Evolutionary conservation across 2,113 vertebrate species (phyloP).

Genomic region (Hippotragus niger): DNA sequence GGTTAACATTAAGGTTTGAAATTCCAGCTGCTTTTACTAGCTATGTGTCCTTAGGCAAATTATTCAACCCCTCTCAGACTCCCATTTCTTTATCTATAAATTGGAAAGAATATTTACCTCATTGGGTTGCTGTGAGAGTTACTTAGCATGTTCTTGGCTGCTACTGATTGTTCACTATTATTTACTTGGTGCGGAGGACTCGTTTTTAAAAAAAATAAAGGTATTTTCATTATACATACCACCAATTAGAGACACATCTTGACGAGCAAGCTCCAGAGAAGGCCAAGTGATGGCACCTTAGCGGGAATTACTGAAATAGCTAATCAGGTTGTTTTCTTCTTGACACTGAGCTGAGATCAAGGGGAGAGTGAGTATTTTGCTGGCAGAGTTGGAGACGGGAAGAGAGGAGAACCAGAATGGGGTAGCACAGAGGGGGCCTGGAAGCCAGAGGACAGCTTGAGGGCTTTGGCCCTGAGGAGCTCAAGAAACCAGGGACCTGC

Average conservation of each 20-base stretch:
- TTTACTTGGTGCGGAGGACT: not conserved
- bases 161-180: not conserved
- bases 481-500: not conserved
- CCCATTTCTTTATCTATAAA: not conserved
- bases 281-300: conserved; percentile 39
- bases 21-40: not conserved
- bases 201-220: not conserved
- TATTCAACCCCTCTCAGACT: not conserved
- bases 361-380: conserved; percentile 13
- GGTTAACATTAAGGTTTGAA: not conserved
- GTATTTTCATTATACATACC: not conserved
- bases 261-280: conserved; percentile 18
- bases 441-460: not conserved
- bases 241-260: conserved; percentile 33
- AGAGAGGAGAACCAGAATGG: not conserved
- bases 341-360: conserved; percentile 36
- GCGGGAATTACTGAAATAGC: conserved; percentile 34
- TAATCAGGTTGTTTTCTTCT: conserved; percentile 57
- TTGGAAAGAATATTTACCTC: not conserved
- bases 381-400: not conserved
- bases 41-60: not conserved
- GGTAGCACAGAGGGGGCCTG: not conserved
- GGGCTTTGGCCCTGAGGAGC: not conserved
- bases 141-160: not conserved
- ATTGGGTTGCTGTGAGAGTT: not conserved